phyloP scores from a whole-genome alignment of 2,888 invertebrate genomes.

The Carabus problematicus region DNA sequence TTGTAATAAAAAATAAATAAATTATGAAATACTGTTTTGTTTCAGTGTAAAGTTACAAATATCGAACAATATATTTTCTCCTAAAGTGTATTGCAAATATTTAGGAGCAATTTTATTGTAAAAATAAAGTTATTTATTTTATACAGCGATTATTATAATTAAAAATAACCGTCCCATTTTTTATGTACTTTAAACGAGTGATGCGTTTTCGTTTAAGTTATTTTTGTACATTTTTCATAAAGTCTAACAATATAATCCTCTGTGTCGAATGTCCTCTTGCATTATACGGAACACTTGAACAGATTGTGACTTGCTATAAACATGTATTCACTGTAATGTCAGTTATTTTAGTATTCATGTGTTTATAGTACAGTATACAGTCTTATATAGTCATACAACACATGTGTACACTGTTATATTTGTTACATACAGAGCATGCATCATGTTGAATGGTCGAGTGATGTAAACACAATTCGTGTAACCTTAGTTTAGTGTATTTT shows the following conservation, averaged over 20 bases:
- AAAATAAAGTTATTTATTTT: conserved; percentile 42
- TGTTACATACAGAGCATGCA: conserved; percentile 27
- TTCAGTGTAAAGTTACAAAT: conserved; percentile 22
- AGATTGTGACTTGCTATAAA: too few species aligned
- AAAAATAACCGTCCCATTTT: conserved; percentile 35
- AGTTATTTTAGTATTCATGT: too few species aligned
- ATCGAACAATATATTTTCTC: not conserved
- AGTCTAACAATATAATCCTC: too few species aligned
- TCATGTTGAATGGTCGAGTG: conserved; percentile 11
- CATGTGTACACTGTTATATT: conserved; percentile 6
- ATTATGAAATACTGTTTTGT: not conserved
- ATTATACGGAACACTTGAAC: too few species aligned
- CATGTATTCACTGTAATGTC: conserved; percentile 5
- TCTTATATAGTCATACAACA: too few species aligned
- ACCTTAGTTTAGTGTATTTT: conserved; percentile 26
- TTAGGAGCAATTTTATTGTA: conserved; percentile 15
- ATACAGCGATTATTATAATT: conserved; percentile 32
- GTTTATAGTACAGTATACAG: too few species aligned
- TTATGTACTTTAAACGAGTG: not conserved
- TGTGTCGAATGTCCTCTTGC: too few species aligned
- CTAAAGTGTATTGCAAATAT: not conserved
- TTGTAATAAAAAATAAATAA: conserved; percentile 1
- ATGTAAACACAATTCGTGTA: conserved; percentile 27
- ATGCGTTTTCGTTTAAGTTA: conserved; percentile 7
- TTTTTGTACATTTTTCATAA: conserved; percentile 12